Evolutionary conservation across 2,888 invertebrate genomes (phyloP).

Genomic region (Melanchra persicariae): DNA sequence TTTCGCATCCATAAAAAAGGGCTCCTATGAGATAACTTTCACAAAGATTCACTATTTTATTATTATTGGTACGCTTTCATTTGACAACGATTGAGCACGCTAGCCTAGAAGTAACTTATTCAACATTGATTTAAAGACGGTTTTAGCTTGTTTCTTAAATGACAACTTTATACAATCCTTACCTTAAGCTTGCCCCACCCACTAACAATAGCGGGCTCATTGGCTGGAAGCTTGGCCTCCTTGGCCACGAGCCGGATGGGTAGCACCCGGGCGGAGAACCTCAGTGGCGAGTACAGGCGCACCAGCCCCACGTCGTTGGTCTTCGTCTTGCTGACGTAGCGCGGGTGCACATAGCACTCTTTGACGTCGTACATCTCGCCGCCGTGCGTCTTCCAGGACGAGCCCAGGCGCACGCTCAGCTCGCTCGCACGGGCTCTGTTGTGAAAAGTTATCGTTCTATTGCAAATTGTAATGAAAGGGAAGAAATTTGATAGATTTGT

Average conservation of each 20-base stretch:
- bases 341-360: conserved; percentile 83
- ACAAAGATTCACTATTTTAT: too few relatives aligned
- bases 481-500: too few relatives aligned
- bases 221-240: conserved; percentile 74
- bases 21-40: too few relatives aligned
- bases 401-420: conserved; percentile 87
- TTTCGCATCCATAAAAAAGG: too few relatives aligned
- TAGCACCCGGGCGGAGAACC: conserved; percentile 82
- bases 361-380: conserved; percentile 88
- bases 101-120: too few relatives aligned
- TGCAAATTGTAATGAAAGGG: too few relatives aligned
- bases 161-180: too few relatives aligned
- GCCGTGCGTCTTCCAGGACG: conserved; percentile 87
- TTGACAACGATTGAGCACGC: too few relatives aligned
- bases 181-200: conserved; percentile 87
- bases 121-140: too few relatives aligned
- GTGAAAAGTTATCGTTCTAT: neutral
- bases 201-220: conserved; percentile 83
- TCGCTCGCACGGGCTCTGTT: conserved; percentile 80
- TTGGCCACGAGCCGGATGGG: conserved; percentile 81
- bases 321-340: conserved; percentile 85
- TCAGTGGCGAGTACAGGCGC: conserved; percentile 80
- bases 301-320: conserved; percentile 88
- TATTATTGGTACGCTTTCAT: too few relatives aligned
- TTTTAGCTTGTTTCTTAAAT: too few relatives aligned